Evolutionary conservation across 2,113 vertebrate species (phyloP), one percentile per base, ranked within the genome.

Genomic region (Ceyx cyanopectus): DNA sequence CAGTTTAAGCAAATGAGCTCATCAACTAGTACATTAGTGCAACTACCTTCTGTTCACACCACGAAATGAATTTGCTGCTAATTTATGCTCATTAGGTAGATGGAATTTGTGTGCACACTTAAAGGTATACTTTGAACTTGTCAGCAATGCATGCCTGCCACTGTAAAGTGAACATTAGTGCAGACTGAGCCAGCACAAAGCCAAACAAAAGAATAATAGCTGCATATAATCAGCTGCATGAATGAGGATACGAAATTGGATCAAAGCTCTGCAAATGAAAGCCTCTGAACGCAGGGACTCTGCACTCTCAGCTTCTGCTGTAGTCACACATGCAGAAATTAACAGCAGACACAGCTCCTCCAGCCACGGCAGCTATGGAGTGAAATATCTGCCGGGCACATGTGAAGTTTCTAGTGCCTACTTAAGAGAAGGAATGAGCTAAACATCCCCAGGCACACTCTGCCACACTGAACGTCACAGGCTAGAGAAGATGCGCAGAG

Each of bases 181-280:
- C 45, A 70, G 62, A 87, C 18, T 1, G 3, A 86, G 61, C 3
- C 74, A 85, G 45, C 54, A 85, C 37, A 93, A 74, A 93, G 67
- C 23, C 79, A 87, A 92, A 91, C 37, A 72, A 84, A 78, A 77
- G 79, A 92, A 94, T 70, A 94, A 91, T 60, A 89, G 72, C 54
- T 41, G 62, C 50, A 74, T 21, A 63, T 18, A 96, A 84, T 89
- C 69, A 76, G 15, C 76, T 14, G 32, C 67, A 74, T 51, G 63
- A 91, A 77, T 40, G 27, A 32, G 70, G 24, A 81, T 79, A 89
- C 14, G 87, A 96, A 89, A 89, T n/a, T 82, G 85, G 70, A 82
- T 62, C 69, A 37, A 50, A 87, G 24, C 27, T 79, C 81, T 73
- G 54, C 29, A 91, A 89, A 82, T 43, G 16, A 75, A 81, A 79